Evolutionary conservation across 2,888 invertebrate genomes (phyloP).

Genomic region (Beris morrisii): DNA sequence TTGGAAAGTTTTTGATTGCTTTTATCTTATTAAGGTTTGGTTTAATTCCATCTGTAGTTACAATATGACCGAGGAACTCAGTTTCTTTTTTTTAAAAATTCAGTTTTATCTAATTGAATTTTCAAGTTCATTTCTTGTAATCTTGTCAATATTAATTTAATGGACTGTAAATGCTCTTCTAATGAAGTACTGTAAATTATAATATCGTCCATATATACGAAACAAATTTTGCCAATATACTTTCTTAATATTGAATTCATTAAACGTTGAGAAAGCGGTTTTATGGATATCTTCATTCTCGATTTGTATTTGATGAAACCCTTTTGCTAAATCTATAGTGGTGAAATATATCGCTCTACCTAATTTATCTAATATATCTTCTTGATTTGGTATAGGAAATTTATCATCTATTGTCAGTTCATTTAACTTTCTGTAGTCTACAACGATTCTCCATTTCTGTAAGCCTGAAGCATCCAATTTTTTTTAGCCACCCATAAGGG

Average conservation of each 20-base stretch:
- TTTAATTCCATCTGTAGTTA: conserved; percentile 44
- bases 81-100: conserved; percentile 21
- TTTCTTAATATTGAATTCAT: conserved; percentile 42
- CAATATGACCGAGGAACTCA: conserved; percentile 43
- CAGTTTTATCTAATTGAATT: conserved; percentile 4
- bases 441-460: conserved; percentile 20
- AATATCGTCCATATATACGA: conserved; percentile 37
- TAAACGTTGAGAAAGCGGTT: conserved; percentile 46
- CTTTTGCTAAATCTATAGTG: conserved; percentile 24
- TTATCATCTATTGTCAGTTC: conserved; percentile 23
- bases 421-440: conserved; percentile 17
- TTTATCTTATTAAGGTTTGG: conserved; percentile 45
- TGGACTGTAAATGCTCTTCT: background rate
- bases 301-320: conserved; percentile 31
- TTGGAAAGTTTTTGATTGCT: conserved; percentile 40
- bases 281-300: conserved; percentile 35
- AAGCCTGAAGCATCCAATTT: conserved; percentile 6
- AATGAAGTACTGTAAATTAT: conserved; percentile 11
- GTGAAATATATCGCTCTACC: conserved; percentile 19
- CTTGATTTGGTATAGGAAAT: conserved; percentile 19
- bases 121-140: background rate
- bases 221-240: conserved; percentile 32
- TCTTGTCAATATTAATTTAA: background rate
- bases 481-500: conserved; percentile 15
- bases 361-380: conserved; percentile 38